Evolutionary conservation across 2,113 vertebrate species (phyloP).

Genomic region (Nyctibius bracteatus): DNA sequence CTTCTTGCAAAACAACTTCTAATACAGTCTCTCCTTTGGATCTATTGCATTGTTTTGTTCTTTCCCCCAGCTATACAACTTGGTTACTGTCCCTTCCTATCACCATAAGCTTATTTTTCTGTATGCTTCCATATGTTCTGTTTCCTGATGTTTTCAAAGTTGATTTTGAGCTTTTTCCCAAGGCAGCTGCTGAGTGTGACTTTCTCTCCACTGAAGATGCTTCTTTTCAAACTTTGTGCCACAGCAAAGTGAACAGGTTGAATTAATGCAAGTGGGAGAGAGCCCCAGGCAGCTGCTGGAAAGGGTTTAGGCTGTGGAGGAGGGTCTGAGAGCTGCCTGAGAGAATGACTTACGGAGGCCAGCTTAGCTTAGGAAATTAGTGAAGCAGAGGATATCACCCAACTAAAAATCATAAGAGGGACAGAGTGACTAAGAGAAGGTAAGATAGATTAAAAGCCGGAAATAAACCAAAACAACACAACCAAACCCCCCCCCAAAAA

Average conservation of each 20-base stretch:
- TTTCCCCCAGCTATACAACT: background rate
- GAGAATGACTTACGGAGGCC: background rate
- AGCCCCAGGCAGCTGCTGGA: background rate
- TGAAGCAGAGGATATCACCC: background rate
- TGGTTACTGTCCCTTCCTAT: background rate
- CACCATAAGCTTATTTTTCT: background rate
- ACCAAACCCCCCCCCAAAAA: background rate
- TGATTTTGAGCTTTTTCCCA: background rate
- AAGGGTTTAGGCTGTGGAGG: background rate
- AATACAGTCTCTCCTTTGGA: background rate
- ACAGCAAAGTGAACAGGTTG: background rate
- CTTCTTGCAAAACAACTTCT: background rate
- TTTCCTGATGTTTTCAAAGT: background rate
- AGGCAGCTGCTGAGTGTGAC: background rate
- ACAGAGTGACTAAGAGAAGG: background rate
- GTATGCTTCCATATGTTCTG: background rate
- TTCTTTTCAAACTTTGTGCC: background rate
- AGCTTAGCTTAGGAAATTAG: background rate
- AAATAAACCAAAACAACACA: background rate
- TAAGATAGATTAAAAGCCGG: background rate
- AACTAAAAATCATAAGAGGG: background rate
- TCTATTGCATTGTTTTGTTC: background rate
- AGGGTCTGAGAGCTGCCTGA: background rate
- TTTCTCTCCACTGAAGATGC: background rate
- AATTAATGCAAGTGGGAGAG: background rate